Conservation (phyloP, 2,113 vertebrate species). For the Dipodomys stephensi region DNA sequence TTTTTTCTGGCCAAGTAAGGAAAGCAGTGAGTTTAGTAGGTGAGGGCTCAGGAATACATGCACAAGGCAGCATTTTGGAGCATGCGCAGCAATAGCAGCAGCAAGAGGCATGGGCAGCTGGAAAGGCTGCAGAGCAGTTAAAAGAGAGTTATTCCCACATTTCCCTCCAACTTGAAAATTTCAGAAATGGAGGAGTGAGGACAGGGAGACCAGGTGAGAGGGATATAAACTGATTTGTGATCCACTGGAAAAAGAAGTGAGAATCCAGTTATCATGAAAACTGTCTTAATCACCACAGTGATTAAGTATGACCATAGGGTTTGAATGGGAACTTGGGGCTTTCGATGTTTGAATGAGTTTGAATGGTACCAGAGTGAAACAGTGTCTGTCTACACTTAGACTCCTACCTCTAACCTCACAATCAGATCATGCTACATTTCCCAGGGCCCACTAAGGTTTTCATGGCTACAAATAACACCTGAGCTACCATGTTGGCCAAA, state of each 20-base stretch:
- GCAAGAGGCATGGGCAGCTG: constrained; percentile 58
- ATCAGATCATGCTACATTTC: not conserved
- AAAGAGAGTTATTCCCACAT: not conserved
- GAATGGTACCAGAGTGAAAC: not conserved
- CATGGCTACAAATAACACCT: not conserved
- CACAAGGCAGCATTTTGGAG: constrained; percentile 68
- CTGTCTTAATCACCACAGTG: not conserved
- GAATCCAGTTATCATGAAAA: constrained; percentile 29
- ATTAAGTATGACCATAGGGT: not conserved
- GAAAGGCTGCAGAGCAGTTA: constrained; percentile 9
- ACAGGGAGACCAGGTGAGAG: not conserved
- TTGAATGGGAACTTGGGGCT: not conserved
- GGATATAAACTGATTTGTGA: constrained; percentile 31
- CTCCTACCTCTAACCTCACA: not conserved
- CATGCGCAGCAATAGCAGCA: constrained; percentile 65
- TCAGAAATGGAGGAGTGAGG: constrained; percentile 49
- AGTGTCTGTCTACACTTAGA: not conserved
- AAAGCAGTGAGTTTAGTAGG: constrained; percentile 70
- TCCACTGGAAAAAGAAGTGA: constrained; percentile 27
- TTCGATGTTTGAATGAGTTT: not conserved
- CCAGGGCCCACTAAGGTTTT: not conserved
- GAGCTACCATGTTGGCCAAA: not conserved
- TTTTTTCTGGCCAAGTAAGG: constrained; percentile 53
- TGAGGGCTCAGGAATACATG: constrained; percentile 72
- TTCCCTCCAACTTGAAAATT: not conserved